Evolutionary conservation across 2,113 vertebrate species (phyloP).

Genomic region (Syngnathus floridae): DNA sequence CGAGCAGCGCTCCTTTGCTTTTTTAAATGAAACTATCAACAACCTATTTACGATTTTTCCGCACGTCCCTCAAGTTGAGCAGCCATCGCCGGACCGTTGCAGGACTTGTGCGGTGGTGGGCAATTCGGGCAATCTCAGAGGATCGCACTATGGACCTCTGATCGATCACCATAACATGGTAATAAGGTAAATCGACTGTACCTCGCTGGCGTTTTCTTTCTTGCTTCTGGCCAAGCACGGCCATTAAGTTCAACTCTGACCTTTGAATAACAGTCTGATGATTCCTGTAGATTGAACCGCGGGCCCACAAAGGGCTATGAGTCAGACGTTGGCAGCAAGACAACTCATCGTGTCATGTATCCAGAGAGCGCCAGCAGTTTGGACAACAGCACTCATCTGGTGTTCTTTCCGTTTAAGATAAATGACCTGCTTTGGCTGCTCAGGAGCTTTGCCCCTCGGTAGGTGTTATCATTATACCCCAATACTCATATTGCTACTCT

Average conservation of each 20-base stretch:
- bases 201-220: not conserved
- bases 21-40: slow-evolving; percentile 56
- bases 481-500: not conserved
- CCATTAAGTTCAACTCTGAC: not conserved
- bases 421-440: slow-evolving; percentile 29
- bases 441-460: slow-evolving; percentile 12
- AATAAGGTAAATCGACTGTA: slow-evolving; percentile 66
- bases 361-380: slow-evolving; percentile 30
- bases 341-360: slow-evolving; percentile 28
- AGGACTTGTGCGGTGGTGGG: slow-evolving; percentile 80
- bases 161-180: slow-evolving; percentile 79
- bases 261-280: not conserved
- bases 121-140: slow-evolving; percentile 79
- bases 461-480: not conserved
- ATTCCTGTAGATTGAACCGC: slow-evolving; percentile 13
- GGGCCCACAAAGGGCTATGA: slow-evolving; percentile 19
- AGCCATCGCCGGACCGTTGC: slow-evolving; percentile 53
- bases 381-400: slow-evolving; percentile 24
- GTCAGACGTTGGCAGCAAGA: slow-evolving; percentile 24
- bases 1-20: slow-evolving; percentile 46
- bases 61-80: slow-evolving; percentile 48
- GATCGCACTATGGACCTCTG: slow-evolving; percentile 70
- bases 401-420: slow-evolving; percentile 33
- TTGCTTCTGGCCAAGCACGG: not conserved
- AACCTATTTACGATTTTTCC: slow-evolving; percentile 74